Base-by-base conservation (phyloP, 2,113 vertebrate species). In the Choloepus hoffmanni region DNA sequence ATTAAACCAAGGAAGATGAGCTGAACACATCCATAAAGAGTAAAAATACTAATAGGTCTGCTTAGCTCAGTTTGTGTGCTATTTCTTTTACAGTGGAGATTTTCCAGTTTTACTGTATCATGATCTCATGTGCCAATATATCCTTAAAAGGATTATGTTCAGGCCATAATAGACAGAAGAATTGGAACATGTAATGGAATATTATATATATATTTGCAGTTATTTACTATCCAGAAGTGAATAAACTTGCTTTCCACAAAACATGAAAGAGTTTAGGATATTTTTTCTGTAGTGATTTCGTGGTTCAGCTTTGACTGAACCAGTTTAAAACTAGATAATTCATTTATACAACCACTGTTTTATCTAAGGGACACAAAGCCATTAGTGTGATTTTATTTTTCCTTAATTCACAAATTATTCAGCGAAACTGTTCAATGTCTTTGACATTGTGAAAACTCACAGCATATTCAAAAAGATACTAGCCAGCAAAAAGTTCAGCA, bases 1-100 rank as follows among this genome's bases (percentile, higher is more conserved):
- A 78, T 96, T 98, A 95, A 97, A 96, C 94, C 86, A 96, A 96
- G 83, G 94, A 96, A 95, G 95, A 98, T 96, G 96, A 95, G 93
- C 93, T 95, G 92, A 97, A 94, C 76, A 93, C 24, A 82, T 86
- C 60, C 89, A 55, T 63, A 89, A 95, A 96, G 96, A 93, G 93
- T 76, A 96, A 63, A 95, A 95, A n/a, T 45, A 45, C 72, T 95
- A 79, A 62, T 89, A 90, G 19, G 70, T 85, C 89, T 73, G 30
- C 84, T 89, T 72, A 68, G 70, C 67, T 94, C 48, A 0, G 60
- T 96, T 79, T 94, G 36, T 84, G 79, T 1, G 7, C 18, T 62
- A 36, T 92, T 94, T 95, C 81, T 45, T 86, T 84, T 58, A 73
- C 10, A 93, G 76, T 84, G 50, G 63, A 58, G 53, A 26, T 67